These are phyloP conservation scores for Atta cephalotes DNA, from an alignment of 1,140 invertebrate genomes.

Conservation along the genomic window DNA sequence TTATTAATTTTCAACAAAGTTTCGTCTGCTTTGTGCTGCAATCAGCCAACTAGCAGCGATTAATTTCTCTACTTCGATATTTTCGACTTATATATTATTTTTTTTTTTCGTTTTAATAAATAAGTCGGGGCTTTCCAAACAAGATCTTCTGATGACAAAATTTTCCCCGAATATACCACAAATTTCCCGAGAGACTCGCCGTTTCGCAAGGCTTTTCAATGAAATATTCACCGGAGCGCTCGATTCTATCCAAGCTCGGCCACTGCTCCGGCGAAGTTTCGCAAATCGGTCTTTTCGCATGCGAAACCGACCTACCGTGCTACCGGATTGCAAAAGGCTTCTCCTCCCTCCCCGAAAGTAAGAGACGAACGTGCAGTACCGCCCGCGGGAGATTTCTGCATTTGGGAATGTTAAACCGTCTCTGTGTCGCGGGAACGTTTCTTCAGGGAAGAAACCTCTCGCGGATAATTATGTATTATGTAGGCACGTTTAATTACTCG, in stretches of 20 bases:
- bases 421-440: not conserved
- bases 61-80: not conserved
- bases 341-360: constrained; percentile 14
- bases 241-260: constrained; percentile 37
- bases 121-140: not conserved
- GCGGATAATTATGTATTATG: constrained; percentile 38
- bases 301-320: constrained; percentile 66
- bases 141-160: not conserved
- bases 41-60: not conserved
- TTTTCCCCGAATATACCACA: not conserved
- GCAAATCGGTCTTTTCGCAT: constrained; percentile 70
- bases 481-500: constrained; percentile 16
- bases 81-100: not conserved
- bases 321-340: constrained; percentile 57
- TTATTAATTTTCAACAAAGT: not conserved
- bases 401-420: constrained; percentile 40
- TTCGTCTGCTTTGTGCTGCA: not conserved
- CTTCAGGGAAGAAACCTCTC: constrained; percentile 1
- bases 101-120: not conserved
- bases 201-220: constrained; percentile 16
- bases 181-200: constrained; percentile 5
- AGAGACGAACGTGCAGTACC: constrained; percentile 4
- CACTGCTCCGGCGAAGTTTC: constrained; percentile 49
- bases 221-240: constrained; percentile 25
- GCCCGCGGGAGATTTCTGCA: constrained; percentile 33